Evolutionary conservation across 2,888 invertebrate species (phyloP), one percentile per base, ranked within the genome.

Genomic region (Limnephilus marmoratus): DNA sequence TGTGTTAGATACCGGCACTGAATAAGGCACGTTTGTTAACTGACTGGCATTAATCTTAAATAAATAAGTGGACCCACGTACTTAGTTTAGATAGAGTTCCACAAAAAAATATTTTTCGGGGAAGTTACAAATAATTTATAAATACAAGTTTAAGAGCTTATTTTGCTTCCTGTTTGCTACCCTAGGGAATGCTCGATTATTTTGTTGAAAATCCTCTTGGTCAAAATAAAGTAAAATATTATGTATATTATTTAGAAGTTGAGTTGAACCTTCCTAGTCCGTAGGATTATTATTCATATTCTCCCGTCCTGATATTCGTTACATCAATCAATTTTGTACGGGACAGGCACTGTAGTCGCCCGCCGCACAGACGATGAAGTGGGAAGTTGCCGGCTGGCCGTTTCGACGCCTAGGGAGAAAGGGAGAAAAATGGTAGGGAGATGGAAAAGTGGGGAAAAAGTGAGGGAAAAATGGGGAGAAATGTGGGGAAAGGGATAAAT

Each of bases 301-400:
- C 24, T 18, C 53, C 53, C 68, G 9, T 68, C 24, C 24, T 9
- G 68, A n/a, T 68, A 68, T 68, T 68, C 68, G 24, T 68, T 68
- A 68, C 68, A 68, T 68, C 68, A 68, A 68, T 68, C 68, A 68
- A 68, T 68, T n/a, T n/a, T n/a, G n/a, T n/a, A n/a, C n/a, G n/a
- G n/a, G n/a, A n/a, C n/a, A n/a, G n/a, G n/a, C n/a, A n/a, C n/a
- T n/a, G n/a, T n/a, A n/a, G n/a, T n/a, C n/a, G n/a, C n/a, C n/a
- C n/a, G n/a, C n/a, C n/a, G n/a, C n/a, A n/a, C n/a, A n/a, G n/a
- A n/a, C n/a, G n/a, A n/a, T n/a, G n/a, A n/a, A n/a, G n/a, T n/a
- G n/a, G n/a, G n/a, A n/a, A n/a, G n/a, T n/a, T n/a, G n/a, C n/a
- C n/a, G n/a, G n/a, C n/a, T n/a, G n/a, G n/a, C n/a, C n/a, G n/a